Evolutionary conservation across 2,888 invertebrate genomes (phyloP), one percentile per base, ranked within the genome.

Genomic region (Aphodius granarius): DNA sequence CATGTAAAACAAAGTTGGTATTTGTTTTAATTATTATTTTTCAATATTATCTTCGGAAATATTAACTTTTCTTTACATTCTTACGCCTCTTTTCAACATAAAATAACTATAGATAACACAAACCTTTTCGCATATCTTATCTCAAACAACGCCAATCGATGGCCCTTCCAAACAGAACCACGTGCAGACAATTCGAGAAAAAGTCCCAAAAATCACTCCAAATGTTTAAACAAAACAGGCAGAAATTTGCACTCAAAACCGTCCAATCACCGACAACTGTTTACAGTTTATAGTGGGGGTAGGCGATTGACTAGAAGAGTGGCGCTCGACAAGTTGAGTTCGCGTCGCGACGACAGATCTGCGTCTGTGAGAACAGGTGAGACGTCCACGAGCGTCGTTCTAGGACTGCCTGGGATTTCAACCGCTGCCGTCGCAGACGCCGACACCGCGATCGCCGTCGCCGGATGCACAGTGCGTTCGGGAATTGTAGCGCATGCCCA

Each of bases 371-470:
- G 76, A 77, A 63, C 74, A 75, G 74, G 78, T 78, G 75, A 75
- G 74, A 73, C 77, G 77, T 64, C 75, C 75, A 71, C 76, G 75
- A 78, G 76, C 79, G 81, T 78, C 79, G 79, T 76, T 77, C 79
- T 80, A 78, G 80, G 80, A 81, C 81, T 81, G 81, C 81, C 81
- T 81, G 81, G 81, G 81, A 80, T 79, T 68, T 22, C 21, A 22
- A 68, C 21, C 68, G 20, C 21, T 19, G 19, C 65, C n/a, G 65
- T 9, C 65, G 65, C 65, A n/a, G n/a, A 79, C 80, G 77, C 78
- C 78, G 80, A 78, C 80, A 80, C 78, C 78, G 77, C 76, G 75
- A 9, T 22, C 68, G 21, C 68, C 68, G 68, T 6, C 68, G n/a
- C 68, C 68, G 43, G 68, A 76, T 78, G 78, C 79, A 78, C 77